Conservation (phyloP, 1,140 invertebrate species). For the Papilio glaucus region DNA sequence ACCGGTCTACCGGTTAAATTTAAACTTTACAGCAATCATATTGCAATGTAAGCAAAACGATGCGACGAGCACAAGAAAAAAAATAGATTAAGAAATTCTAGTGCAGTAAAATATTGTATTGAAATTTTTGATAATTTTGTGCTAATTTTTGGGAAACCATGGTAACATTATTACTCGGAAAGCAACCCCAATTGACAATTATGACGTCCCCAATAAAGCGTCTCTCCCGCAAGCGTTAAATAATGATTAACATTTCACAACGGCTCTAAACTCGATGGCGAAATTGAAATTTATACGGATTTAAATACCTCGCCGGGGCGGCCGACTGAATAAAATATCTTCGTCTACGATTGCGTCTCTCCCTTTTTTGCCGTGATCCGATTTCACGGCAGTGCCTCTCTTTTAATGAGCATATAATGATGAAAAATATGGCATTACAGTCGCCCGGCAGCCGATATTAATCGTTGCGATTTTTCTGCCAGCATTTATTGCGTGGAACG, state of each 20-base stretch:
- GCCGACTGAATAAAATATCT: constrained; percentile 57
- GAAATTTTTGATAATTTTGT: too few relatives aligned
- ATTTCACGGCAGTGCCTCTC: constrained; percentile 56
- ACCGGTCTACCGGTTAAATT: too few relatives aligned
- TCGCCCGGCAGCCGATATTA: constrained; percentile 62
- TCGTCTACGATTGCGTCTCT: constrained; percentile 39
- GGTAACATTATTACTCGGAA: neutral
- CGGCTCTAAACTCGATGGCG: constrained; percentile 29
- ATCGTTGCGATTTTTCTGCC: constrained; percentile 73
- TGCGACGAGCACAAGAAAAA: too few relatives aligned
- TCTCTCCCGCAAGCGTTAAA: constrained; percentile 33
- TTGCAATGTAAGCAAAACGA: too few relatives aligned
- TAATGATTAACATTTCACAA: constrained; percentile 43
- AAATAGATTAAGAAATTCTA: too few relatives aligned
- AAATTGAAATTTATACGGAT: constrained; percentile 52
- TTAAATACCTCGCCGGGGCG: constrained; percentile 43
- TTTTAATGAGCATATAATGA: constrained; percentile 79
- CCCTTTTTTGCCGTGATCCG: constrained; percentile 51
- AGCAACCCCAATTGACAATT: neutral
- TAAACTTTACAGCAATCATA: too few relatives aligned
- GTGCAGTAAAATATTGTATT: neutral
- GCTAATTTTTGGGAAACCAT: neutral
- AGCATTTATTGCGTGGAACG: constrained; percentile 56
- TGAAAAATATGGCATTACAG: constrained; percentile 79
- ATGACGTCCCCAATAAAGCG: constrained; percentile 18